A percentile compares a stretch with the other conserved stretches of the same genome.
phyloP scores from a whole-genome alignment of 2,797 vertebrate genomes.

The Chelon auratus region DNA sequence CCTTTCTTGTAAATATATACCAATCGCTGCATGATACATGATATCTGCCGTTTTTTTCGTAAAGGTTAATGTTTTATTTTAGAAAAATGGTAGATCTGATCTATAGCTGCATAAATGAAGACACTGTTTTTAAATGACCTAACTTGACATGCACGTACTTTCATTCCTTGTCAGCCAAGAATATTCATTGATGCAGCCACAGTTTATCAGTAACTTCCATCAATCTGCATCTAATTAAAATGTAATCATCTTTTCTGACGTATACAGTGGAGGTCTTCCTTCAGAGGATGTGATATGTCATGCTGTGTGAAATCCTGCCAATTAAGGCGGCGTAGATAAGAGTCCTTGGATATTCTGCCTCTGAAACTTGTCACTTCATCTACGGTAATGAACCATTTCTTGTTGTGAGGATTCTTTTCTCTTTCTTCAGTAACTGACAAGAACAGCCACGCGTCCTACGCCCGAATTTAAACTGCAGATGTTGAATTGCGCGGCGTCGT shows the following conservation, averaged over 20 bases:
- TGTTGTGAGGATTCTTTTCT: background rate
- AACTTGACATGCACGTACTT: background rate
- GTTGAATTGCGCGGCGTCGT: background rate
- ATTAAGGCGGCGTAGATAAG: background rate
- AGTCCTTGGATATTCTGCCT: background rate
- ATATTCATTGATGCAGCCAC: background rate
- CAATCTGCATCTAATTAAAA: background rate
- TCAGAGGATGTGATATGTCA: background rate
- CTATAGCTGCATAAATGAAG: no score
- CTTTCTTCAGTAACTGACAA: background rate
- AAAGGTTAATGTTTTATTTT: background rate
- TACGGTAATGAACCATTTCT: background rate
- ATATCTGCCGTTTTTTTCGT: no score
- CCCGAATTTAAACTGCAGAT: background rate
- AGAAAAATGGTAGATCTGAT: background rate
- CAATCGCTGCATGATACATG: no score
- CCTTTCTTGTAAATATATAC: background rate
- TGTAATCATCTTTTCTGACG: background rate
- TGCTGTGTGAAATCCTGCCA: constrained; percentile 1
- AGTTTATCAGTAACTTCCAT: background rate
- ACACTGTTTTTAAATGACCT: background rate
- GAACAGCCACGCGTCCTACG: background rate
- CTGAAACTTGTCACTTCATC: background rate
- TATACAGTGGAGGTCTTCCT: background rate
- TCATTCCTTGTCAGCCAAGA: background rate